Percentiles rank a stretch among this genome's conserved stretches.
Evolutionary conservation across 2,113 vertebrate species (phyloP).

Genomic region (Hydropotes inermis): DNA sequence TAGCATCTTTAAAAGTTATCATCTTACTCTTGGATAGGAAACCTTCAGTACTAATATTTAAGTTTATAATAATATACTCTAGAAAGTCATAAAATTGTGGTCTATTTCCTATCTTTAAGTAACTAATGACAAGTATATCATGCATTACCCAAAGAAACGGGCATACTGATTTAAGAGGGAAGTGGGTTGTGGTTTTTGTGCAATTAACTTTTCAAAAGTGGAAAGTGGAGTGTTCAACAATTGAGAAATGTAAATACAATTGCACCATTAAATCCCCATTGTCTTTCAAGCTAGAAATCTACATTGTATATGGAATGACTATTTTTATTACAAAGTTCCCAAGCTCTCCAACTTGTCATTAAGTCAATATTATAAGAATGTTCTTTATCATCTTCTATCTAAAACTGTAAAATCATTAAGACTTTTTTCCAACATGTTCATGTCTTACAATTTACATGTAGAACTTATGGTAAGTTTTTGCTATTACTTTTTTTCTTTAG

Average conservation of each 20-base stretch:
- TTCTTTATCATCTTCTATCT: constrained; percentile 15
- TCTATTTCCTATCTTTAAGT: background rate
- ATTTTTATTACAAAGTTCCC: background rate
- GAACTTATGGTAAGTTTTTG: background rate
- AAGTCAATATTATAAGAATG: constrained; percentile 22
- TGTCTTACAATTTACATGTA: background rate
- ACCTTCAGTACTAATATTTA: background rate
- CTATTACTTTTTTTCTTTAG: background rate
- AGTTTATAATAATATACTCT: background rate
- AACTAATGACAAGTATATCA: background rate
- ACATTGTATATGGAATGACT: background rate
- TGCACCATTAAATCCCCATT: constrained; percentile 6
- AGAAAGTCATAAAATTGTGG: background rate
- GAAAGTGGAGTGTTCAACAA: background rate
- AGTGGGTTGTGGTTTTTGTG: background rate
- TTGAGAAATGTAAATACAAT: constrained; percentile 20
- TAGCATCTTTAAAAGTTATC: background rate
- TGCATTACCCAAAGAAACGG: background rate
- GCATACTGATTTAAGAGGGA: background rate
- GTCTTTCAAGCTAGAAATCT: background rate
- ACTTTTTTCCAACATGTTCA: background rate
- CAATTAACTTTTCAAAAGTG: constrained; percentile 26
- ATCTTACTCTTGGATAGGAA: background rate
- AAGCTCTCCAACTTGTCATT: background rate
- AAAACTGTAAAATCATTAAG: constrained; percentile 4